These are phyloP conservation scores for Listronotus oregonensis DNA, from an alignment of 1,140 invertebrate species.

Conservation along the genomic window DNA sequence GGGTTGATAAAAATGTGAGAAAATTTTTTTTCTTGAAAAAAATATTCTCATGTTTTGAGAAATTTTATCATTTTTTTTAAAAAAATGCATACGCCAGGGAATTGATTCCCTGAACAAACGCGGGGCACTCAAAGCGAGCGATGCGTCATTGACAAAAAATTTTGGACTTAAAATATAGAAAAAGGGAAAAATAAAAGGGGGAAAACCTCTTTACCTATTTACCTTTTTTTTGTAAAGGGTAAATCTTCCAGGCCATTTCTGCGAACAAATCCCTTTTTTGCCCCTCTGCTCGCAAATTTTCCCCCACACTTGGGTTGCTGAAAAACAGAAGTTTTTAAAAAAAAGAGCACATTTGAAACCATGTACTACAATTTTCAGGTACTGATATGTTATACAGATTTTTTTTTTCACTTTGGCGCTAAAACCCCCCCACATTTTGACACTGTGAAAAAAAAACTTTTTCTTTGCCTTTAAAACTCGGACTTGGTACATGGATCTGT, in stretches of 20 bases:
- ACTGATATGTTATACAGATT: slow-evolving; percentile 77
- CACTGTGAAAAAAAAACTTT: slow-evolving; percentile 80
- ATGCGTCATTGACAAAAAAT: no score
- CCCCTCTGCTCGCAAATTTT: slow-evolving; percentile 97
- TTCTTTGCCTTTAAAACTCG: slow-evolving; percentile 79
- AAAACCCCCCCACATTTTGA: slow-evolving; percentile 80
- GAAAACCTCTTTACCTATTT: no score
- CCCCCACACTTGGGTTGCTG: slow-evolving; percentile 97
- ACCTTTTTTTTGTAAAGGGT: slow-evolving; percentile 94
- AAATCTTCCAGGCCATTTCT: slow-evolving; percentile 93
- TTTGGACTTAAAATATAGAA: no score
- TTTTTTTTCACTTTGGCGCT: slow-evolving; percentile 62
- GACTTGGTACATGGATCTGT: slow-evolving; percentile 65
- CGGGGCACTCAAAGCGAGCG: no score
- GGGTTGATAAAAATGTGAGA: no score
- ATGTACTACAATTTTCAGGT: slow-evolving; percentile 63
- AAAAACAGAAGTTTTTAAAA: slow-evolving; percentile 40
- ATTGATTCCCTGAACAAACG: no score
- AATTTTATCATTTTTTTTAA: no score
- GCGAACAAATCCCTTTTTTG: slow-evolving; percentile 97
- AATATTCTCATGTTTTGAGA: no score
- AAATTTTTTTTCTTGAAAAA: no score
- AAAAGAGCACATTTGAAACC: slow-evolving; percentile 7
- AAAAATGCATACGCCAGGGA: no score
- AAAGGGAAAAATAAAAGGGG: no score